A percentile compares a stretch with the other conserved stretches of the same genome.
These are phyloP conservation scores for Luperina nickerlii DNA, from an alignment of 2,888 invertebrate species.

Conservation along the genomic window DNA sequence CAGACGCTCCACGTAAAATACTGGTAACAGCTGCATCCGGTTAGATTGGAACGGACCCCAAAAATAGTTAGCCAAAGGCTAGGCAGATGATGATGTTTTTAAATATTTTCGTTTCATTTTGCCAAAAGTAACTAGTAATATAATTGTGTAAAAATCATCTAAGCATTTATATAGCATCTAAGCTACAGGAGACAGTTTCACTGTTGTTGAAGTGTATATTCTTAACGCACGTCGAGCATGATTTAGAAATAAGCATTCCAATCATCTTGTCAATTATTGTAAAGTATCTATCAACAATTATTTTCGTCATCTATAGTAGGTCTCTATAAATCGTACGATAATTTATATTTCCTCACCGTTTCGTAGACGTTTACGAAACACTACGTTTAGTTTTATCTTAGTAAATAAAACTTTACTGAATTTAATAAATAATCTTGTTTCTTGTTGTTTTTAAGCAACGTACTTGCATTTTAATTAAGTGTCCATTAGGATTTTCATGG, in stretches of 20 bases:
- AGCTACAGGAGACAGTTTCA: neutral
- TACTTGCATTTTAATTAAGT: constrained; percentile 69
- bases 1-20: no score
- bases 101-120: neutral
- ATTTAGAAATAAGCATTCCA: constrained; percentile 43
- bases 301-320: constrained; percentile 51
- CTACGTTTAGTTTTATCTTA: constrained; percentile 47
- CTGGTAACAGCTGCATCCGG: no score
- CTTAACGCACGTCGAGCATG: constrained; percentile 1
- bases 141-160: neutral
- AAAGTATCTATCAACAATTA: constrained; percentile 44
- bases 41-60: no score
- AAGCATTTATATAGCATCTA: neutral
- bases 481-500: constrained; percentile 68
- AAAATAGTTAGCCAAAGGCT: no score
- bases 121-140: neutral
- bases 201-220: neutral
- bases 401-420: constrained; percentile 42
- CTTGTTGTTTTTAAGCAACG: constrained; percentile 56
- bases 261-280: constrained; percentile 57
- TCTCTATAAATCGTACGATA: constrained; percentile 43
- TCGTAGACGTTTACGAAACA: constrained; percentile 50
- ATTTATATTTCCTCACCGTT: constrained; percentile 58
- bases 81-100: neutral
- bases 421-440: constrained; percentile 50